Evolutionary conservation across 2,113 vertebrate species (phyloP).

Genomic region (Eleginops maclovinus): DNA sequence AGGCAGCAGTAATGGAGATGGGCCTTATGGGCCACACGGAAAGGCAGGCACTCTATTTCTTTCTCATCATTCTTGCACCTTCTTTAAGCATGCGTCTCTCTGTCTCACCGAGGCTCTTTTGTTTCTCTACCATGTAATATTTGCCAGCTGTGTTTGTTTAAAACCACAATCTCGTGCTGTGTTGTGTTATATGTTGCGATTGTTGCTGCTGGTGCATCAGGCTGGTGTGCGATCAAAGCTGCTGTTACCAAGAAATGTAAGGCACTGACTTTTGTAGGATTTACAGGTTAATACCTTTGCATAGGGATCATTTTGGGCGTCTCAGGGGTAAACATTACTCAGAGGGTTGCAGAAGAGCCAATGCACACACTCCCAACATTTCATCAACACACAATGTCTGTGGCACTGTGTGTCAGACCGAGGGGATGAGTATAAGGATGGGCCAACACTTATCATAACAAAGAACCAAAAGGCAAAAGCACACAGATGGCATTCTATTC

Average conservation of each 20-base stretch:
- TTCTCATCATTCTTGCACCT: background rate
- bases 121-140: background rate
- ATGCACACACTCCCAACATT: background rate
- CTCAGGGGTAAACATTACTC: conserved; percentile 8
- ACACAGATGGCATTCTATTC: background rate
- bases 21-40: conserved; percentile 26
- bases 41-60: background rate
- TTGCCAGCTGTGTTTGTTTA: conserved; percentile 2
- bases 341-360: background rate
- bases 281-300: background rate
- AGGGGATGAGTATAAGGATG: background rate
- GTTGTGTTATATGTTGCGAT: background rate
- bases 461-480: background rate
- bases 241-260: background rate
- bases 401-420: conserved; percentile 3
- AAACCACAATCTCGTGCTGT: conserved; percentile 17
- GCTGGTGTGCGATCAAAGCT: background rate
- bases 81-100: background rate
- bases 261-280: background rate
- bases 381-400: conserved; percentile 3
- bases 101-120: background rate
- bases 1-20: background rate
- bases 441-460: background rate
- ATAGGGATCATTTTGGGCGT: background rate
- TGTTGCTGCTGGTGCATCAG: background rate